Evolutionary conservation across 2,888 invertebrate species (phyloP).

Genomic region (Ophion obscuratus): DNA sequence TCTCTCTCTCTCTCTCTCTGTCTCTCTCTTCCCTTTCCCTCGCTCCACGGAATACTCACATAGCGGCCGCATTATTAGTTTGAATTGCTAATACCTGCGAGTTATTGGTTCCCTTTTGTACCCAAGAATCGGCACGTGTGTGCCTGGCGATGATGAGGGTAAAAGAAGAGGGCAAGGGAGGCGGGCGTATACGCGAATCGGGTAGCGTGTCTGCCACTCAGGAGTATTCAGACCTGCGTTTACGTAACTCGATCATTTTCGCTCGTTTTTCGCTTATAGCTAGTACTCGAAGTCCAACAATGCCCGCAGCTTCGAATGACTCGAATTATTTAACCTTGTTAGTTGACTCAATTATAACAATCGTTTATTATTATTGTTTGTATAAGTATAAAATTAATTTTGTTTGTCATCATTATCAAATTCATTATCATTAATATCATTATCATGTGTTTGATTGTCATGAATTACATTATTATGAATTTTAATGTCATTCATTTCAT

Average conservation of each 20-base stretch:
- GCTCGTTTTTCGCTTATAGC: conserved; percentile 37
- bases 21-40: background rate
- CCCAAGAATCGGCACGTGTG: conserved; percentile 52
- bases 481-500: too few relatives aligned
- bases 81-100: conserved; percentile 63
- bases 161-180: background rate
- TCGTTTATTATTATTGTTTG: conserved; percentile 16
- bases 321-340: conserved; percentile 28
- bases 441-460: too few relatives aligned
- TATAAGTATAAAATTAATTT: too few relatives aligned
- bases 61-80: conserved; percentile 63
- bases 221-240: conserved; percentile 53
- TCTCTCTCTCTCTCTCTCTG: background rate
- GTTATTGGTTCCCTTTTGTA: conserved; percentile 64
- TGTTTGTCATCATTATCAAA: too few relatives aligned
- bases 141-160: conserved; percentile 9
- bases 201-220: conserved; percentile 52
- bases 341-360: conserved; percentile 21
- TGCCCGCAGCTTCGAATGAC: conserved; percentile 35
- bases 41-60: conserved; percentile 40
- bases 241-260: conserved; percentile 62
- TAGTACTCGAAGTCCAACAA: conserved; percentile 59
- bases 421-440: too few relatives aligned
- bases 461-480: too few relatives aligned
- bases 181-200: conserved; percentile 34